These are phyloP conservation scores for Chrysemys picta DNA, from an alignment of 2,113 vertebrate genomes.

Conservation along the genomic window DNA sequence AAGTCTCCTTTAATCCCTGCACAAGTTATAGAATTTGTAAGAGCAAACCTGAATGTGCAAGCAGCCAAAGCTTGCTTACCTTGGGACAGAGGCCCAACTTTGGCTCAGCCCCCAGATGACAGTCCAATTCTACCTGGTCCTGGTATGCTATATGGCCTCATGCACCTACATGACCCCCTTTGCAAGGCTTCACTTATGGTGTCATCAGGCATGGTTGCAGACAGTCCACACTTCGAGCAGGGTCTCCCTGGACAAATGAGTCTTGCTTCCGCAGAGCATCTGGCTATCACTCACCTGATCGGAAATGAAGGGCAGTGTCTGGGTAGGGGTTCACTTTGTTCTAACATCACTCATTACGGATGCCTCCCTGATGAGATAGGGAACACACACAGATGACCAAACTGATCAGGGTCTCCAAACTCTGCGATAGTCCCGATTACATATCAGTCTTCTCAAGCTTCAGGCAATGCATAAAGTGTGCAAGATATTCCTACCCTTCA, in stretches of 20 bases:
- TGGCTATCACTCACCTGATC: too few species aligned
- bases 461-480: not conserved
- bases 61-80: too few species aligned
- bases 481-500: not conserved
- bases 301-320: too few species aligned
- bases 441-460: not conserved
- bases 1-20: too few species aligned
- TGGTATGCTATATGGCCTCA: not conserved
- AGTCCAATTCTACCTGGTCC: not conserved
- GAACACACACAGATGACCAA: not conserved
- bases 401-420: not conserved
- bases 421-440: not conserved
- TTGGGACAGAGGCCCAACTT: not conserved
- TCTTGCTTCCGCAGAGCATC: not conserved
- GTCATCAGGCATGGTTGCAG: not conserved
- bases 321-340: not conserved
- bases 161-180: not conserved
- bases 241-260: not conserved
- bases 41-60: too few species aligned
- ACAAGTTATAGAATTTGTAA: too few species aligned
- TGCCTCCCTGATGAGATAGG: not conserved
- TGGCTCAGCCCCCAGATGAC: not conserved
- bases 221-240: too few species aligned
- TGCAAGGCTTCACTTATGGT: not conserved
- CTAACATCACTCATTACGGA: not conserved